Conservation (phyloP, 2,797 vertebrate species). For the Sciaenops ocellatus region DNA sequence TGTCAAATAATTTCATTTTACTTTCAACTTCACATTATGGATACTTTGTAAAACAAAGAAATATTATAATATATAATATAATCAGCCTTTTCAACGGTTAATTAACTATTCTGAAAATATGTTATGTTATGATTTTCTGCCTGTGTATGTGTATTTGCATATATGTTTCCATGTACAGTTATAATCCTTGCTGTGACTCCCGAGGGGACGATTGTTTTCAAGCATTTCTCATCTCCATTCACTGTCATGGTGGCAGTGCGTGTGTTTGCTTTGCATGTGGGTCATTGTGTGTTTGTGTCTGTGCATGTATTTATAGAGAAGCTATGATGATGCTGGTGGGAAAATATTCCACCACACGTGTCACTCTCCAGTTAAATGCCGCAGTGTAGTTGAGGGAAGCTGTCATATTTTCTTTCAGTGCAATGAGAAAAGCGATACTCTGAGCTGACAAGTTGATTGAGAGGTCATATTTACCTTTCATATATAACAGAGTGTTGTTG, state of each 20-base stretch:
- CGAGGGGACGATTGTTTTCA: slow-evolving; percentile 33
- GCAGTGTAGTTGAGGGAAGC: slow-evolving; percentile 47
- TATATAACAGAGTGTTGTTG: slow-evolving; percentile 23
- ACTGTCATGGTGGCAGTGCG: slow-evolving; percentile 23
- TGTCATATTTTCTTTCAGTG: slow-evolving; percentile 44
- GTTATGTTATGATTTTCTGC: background rate
- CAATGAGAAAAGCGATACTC: slow-evolving; percentile 29
- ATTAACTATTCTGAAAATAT: background rate
- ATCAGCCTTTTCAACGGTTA: background rate
- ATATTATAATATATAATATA: background rate
- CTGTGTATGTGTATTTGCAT: background rate
- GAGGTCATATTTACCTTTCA: slow-evolving; percentile 37
- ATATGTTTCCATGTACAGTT: background rate
- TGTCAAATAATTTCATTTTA: background rate
- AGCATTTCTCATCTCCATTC: slow-evolving; percentile 40
- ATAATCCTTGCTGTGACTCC: slow-evolving; percentile 24
- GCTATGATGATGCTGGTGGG: slow-evolving; percentile 76
- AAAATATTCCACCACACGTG: slow-evolving; percentile 62
- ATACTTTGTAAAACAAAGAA: background rate
- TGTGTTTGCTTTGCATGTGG: slow-evolving; percentile 70
- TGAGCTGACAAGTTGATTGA: slow-evolving; percentile 45
- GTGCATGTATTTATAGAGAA: slow-evolving; percentile 73
- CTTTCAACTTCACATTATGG: background rate
- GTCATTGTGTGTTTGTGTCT: slow-evolving; percentile 68
- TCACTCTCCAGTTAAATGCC: slow-evolving; percentile 57